Conservation (phyloP, 2,797 vertebrate genomes). For the Hyperoplus lanceolatus region DNA sequence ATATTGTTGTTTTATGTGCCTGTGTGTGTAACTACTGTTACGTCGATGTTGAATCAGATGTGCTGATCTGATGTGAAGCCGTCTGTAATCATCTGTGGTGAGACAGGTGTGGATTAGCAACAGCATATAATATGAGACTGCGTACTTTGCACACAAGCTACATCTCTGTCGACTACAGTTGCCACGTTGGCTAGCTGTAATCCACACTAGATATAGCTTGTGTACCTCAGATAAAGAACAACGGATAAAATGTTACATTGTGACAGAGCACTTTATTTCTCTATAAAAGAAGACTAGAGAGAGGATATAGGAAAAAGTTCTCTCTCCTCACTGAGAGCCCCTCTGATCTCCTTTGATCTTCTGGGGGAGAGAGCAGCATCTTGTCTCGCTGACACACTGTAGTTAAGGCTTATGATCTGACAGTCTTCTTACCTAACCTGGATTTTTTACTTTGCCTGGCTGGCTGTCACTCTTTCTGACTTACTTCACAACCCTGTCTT, state of each 20-base stretch:
- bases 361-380: slow-evolving; percentile 38
- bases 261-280: slow-evolving; percentile 27
- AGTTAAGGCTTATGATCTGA: slow-evolving; percentile 58
- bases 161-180: no score
- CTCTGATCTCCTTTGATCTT: slow-evolving; percentile 60
- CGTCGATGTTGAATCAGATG: neutral
- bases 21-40: slow-evolving; percentile 1
- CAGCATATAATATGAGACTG: neutral
- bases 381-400: slow-evolving; percentile 52
- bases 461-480: slow-evolving; percentile 45
- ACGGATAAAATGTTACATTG: neutral
- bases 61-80: slow-evolving; percentile 26
- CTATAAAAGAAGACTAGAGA: slow-evolving; percentile 45
- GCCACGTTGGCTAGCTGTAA: neutral
- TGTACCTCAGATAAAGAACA: neutral
- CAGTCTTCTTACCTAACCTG: slow-evolving; percentile 51
- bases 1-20: neutral
- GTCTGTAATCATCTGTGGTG: slow-evolving; percentile 31
- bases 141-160: neutral
- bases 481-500: slow-evolving; percentile 24
- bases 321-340: slow-evolving; percentile 28
- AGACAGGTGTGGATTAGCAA: slow-evolving; percentile 41
- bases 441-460: slow-evolving; percentile 59
- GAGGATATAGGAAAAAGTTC: slow-evolving; percentile 33
- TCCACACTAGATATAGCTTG: neutral